These are phyloP conservation scores for Stenotaenia linearis DNA, from an alignment of 2,888 invertebrate species.

Conservation along the genomic window DNA sequence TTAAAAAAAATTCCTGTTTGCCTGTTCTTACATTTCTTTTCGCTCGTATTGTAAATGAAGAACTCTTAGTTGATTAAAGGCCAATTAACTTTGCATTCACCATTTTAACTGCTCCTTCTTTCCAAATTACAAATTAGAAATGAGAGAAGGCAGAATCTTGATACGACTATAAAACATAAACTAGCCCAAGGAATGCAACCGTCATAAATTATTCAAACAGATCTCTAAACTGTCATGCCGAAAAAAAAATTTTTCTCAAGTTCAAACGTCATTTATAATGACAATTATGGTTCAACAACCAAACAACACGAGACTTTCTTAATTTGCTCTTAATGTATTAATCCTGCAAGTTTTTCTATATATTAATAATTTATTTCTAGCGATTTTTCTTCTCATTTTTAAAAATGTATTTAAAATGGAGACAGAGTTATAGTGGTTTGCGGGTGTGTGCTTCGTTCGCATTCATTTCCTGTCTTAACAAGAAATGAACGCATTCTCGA, in stretches of 20 bases:
- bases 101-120: neutral
- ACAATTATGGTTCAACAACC: neutral
- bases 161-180: neutral
- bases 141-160: neutral
- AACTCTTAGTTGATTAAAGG: neutral
- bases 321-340: neutral
- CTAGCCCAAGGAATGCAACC: neutral
- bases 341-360: neutral
- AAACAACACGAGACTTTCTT: neutral
- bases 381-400: too few relatives aligned
- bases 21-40: neutral
- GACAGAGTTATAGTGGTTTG: neutral
- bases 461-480: neutral
- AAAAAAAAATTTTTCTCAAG: neutral
- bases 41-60: neutral
- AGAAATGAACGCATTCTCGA: neutral
- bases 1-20: neutral
- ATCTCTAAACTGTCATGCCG: neutral
- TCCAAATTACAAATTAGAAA: neutral
- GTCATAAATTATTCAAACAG: neutral
- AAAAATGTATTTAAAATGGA: neutral
- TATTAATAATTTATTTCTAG: neutral
- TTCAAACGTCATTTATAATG: neutral
- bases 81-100: neutral
- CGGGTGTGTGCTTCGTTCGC: neutral